phyloP scores from a whole-genome alignment of 1,140 invertebrate genomes.

The Caligus rogercresseyi region DNA sequence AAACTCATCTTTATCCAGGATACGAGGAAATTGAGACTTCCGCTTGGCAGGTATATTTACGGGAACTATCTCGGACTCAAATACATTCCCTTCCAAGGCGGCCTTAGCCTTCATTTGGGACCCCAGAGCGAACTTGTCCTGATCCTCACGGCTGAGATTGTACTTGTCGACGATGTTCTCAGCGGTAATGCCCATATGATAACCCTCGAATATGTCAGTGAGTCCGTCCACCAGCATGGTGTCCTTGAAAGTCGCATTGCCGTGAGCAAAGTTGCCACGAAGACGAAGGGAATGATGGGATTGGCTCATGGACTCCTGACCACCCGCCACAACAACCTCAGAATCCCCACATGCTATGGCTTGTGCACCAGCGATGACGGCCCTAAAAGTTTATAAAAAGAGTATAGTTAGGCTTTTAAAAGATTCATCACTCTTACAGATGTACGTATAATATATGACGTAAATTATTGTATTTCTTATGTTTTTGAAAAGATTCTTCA shows the following conservation, averaged over 20 bases:
- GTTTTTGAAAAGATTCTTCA: constrained; percentile 15
- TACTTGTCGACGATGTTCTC: constrained; percentile 59
- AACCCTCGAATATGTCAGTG: constrained; percentile 53
- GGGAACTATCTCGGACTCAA: constrained; percentile 50
- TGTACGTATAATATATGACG: constrained; percentile 24
- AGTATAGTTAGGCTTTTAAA: too few relatives aligned
- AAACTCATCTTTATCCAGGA: constrained; percentile 42
- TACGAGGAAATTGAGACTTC: constrained; percentile 29
- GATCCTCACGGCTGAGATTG: constrained; percentile 46
- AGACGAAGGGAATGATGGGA: constrained; percentile 50
- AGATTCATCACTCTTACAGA: too few relatives aligned
- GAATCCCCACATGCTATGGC: constrained; percentile 50
- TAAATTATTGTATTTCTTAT: constrained; percentile 17
- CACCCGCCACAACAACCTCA: constrained; percentile 54
- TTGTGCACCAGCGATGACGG: constrained; percentile 47
- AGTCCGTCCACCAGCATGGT: constrained; percentile 57
- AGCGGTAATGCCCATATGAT: constrained; percentile 62
- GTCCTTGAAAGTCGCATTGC: constrained; percentile 44
- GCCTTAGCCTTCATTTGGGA: constrained; percentile 50
- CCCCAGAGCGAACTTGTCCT: constrained; percentile 49
- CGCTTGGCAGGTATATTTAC: constrained; percentile 37
- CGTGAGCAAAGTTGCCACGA: constrained; percentile 49
- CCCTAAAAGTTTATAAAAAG: too few relatives aligned
- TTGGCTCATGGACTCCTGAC: constrained; percentile 69
- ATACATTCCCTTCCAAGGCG: constrained; percentile 44